Conservation (phyloP, 2,888 invertebrate genomes). For the Deilephila elpenor region DNA sequence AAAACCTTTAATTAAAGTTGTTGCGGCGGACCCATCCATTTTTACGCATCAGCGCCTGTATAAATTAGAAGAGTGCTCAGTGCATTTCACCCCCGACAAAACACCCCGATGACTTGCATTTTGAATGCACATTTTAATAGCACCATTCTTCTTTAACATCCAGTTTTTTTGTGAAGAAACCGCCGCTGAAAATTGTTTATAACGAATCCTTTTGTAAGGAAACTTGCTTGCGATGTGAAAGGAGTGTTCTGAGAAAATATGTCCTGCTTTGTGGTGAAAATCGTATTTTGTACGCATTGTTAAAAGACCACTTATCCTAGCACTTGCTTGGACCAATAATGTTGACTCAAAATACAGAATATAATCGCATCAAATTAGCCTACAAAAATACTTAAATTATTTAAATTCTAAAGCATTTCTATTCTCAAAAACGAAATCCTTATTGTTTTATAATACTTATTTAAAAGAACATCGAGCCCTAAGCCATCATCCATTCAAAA, state of each 20-base stretch:
- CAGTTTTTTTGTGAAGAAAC: constrained; percentile 2
- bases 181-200: constrained; percentile 7
- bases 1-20: constrained; percentile 33
- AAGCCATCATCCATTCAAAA: not conserved
- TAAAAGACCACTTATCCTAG: too few relatives aligned
- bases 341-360: too few relatives aligned
- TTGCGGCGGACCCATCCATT: constrained; percentile 64
- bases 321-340: too few relatives aligned
- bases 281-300: not conserved
- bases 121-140: constrained; percentile 78
- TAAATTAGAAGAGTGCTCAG: constrained; percentile 67
- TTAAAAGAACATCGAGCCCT: not conserved
- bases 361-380: too few relatives aligned
- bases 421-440: too few relatives aligned
- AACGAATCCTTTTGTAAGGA: not conserved
- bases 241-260: not conserved
- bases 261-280: not conserved
- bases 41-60: constrained; percentile 71
- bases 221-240: constrained; percentile 16
- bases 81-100: constrained; percentile 57
- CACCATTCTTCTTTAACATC: constrained; percentile 53
- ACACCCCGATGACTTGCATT: constrained; percentile 78
- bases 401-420: too few relatives aligned
- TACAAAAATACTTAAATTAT: too few relatives aligned
- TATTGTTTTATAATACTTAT: too few relatives aligned